Evolutionary conservation across 2,888 invertebrate genomes (phyloP).

Genomic region (Sarcophaga variegata): DNA sequence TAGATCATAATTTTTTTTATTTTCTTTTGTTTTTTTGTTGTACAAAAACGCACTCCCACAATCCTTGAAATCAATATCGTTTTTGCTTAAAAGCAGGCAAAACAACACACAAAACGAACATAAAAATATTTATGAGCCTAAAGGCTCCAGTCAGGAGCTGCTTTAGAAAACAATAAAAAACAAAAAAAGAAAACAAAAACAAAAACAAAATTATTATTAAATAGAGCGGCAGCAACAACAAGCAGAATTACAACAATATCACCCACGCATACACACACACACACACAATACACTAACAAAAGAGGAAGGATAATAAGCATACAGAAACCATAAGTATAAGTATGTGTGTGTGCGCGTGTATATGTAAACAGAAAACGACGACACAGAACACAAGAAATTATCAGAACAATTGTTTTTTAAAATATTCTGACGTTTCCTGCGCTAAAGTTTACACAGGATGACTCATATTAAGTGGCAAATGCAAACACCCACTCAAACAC

Average conservation of each 20-base stretch:
- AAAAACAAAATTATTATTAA: conserved; percentile 4
- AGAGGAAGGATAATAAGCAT: conserved; percentile 14
- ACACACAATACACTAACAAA: neutral
- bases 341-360: neutral
- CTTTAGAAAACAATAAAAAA: conserved; percentile 26
- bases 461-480: conserved; percentile 46
- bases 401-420: neutral
- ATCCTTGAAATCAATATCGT: neutral
- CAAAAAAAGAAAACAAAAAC: neutral
- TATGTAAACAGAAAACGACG: neutral
- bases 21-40: too few species aligned
- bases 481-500: neutral
- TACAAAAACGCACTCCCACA: neutral
- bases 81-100: neutral
- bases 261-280: too few species aligned
- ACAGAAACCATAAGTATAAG: neutral
- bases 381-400: neutral
- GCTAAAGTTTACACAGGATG: conserved; percentile 46
- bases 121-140: conserved; percentile 43
- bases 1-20: neutral
- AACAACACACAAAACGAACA: conserved; percentile 2
- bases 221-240: neutral
- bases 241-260: neutral
- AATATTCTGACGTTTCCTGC: conserved; percentile 34
- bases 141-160: conserved; percentile 35